phyloP scores from a whole-genome alignment of 1,140 invertebrate species.

The Euura lappo region DNA sequence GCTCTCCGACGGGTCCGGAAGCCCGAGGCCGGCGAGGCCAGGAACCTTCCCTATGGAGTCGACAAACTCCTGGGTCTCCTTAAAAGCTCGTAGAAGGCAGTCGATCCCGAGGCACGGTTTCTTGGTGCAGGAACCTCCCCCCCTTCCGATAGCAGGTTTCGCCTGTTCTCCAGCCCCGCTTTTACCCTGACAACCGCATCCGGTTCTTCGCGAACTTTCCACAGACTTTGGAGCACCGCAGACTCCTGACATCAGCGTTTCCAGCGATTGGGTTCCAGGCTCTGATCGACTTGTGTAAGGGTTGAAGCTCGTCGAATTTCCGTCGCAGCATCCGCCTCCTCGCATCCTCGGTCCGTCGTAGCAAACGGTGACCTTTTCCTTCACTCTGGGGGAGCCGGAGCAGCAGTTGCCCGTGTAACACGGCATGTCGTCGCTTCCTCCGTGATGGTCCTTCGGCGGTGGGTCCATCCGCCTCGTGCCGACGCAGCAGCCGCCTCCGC shows the following conservation, averaged over 20 bases:
- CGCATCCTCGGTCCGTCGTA: background rate
- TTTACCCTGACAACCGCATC: constrained; percentile 32
- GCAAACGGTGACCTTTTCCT: too few relatives aligned
- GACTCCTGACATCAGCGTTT: constrained; percentile 18
- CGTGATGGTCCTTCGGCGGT: background rate
- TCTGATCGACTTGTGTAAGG: background rate
- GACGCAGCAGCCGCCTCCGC: constrained; percentile 15
- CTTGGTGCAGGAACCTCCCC: constrained; percentile 24
- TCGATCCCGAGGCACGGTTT: constrained; percentile 37
- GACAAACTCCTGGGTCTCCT: constrained; percentile 49
- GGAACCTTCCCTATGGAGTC: constrained; percentile 47
- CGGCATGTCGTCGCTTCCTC: background rate
- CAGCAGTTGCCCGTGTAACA: constrained; percentile 2
- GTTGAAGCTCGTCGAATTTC: background rate
- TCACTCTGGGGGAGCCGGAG: background rate
- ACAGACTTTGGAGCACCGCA: constrained; percentile 10
- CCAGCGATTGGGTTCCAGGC: constrained; percentile 13
- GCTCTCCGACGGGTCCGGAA: constrained; percentile 49
- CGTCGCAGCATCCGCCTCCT: background rate
- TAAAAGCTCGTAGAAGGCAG: constrained; percentile 42
- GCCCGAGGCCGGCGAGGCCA: constrained; percentile 44
- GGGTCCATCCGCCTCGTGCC: background rate
- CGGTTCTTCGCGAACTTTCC: background rate
- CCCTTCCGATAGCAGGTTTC: background rate
- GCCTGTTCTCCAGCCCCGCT: constrained; percentile 17